These are phyloP conservation scores for Mimachlamys varia DNA, from an alignment of 2,888 invertebrate genomes.

Conservation along the genomic window DNA sequence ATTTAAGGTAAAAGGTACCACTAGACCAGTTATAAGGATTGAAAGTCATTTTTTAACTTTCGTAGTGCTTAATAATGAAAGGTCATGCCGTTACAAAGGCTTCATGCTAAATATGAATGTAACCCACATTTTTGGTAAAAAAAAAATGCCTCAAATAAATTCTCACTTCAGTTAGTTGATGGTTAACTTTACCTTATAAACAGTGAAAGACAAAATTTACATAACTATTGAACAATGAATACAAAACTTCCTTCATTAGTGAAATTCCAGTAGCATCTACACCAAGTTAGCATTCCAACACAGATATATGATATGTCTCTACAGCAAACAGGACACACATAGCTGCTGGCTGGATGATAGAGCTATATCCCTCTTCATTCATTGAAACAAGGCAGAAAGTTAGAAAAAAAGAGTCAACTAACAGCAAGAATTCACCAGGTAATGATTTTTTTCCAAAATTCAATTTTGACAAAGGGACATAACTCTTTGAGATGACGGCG, in stretches of 20 bases:
- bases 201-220: neutral
- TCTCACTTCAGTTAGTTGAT: no score
- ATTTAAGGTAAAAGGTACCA: no score
- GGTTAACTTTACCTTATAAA: neutral
- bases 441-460: neutral
- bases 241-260: neutral
- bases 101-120: no score
- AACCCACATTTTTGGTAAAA: no score
- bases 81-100: no score
- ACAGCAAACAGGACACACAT: conserved; percentile 17
- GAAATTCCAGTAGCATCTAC: neutral
- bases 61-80: no score
- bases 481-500: neutral
- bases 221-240: neutral
- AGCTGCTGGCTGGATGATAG: neutral
- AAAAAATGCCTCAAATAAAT: no score
- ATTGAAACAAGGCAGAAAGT: neutral
- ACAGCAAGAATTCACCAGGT: neutral
- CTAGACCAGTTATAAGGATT: no score
- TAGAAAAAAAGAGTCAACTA: neutral
- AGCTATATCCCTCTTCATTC: neutral
- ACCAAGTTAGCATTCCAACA: conserved; percentile 20
- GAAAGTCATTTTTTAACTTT: no score
- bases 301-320: neutral
- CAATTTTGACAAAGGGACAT: neutral